phyloP scores from a whole-genome alignment of 2,888 invertebrate species.

The Lasioglossum oenotherae region DNA sequence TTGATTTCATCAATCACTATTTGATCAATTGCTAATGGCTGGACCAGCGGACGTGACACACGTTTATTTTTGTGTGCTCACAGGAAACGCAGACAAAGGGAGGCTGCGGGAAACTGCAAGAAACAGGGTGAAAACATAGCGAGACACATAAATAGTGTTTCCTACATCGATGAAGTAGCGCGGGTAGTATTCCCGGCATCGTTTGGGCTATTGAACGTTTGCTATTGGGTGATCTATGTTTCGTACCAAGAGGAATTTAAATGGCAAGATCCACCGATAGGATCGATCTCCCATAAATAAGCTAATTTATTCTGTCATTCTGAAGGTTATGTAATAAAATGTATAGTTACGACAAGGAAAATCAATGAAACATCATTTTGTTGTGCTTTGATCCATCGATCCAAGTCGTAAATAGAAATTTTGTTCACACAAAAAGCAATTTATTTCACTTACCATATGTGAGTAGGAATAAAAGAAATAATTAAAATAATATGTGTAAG shows the following conservation, averaged over 20 bases:
- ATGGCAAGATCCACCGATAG: conserved; percentile 87
- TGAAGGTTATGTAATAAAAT: background rate
- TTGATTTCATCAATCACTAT: no score
- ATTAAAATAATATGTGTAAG: background rate
- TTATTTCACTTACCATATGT: background rate
- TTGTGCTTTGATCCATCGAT: background rate
- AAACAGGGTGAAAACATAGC: conserved; percentile 81
- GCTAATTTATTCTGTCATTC: background rate
- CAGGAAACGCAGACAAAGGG: conserved; percentile 89
- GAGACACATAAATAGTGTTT: conserved; percentile 94
- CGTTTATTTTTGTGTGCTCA: background rate
- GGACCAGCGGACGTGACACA: no score
- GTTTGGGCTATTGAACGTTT: conserved; percentile 93
- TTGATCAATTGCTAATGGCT: no score
- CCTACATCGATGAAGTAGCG: conserved; percentile 93
- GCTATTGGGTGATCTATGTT: conserved; percentile 95
- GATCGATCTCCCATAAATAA: conserved; percentile 55
- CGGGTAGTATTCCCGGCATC: conserved; percentile 93
- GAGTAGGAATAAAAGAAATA: background rate
- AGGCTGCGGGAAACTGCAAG: conserved; percentile 86
- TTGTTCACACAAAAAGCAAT: background rate
- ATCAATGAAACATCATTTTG: background rate
- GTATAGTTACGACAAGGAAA: background rate
- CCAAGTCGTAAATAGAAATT: background rate
- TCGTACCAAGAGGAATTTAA: conserved; percentile 91